Evolutionary conservation across 2,113 vertebrate genomes (phyloP), one percentile per base, ranked within the genome.

Genomic region (Percina caprodes): DNA sequence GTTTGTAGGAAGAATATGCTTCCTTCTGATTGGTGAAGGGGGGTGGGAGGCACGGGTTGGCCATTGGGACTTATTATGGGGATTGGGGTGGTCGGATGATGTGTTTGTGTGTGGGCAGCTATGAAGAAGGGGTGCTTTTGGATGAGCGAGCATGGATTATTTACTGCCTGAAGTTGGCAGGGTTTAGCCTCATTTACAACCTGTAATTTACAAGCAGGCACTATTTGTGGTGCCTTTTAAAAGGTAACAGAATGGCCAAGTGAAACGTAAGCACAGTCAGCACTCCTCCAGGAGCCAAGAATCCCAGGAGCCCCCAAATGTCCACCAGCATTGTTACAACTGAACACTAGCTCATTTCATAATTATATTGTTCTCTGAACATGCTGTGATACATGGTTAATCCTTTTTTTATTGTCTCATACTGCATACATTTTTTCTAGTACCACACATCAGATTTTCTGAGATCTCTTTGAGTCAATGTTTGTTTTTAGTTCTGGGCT

Each of bases 91-190:
- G 86, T 81, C 71, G 66, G 82, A 74, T 80, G 77, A 73, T 88
- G 84, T 86, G 84, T 84, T 85, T 92, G 92, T 83, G 89, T 92
- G 92, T 92, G 92, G 86, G 92, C 85, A 91, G 82, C 72, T 93
- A 95, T 89, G 88, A 86, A 91, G 91, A 90, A 89, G 81, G 80
- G n/a, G 93, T 91, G 92, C 80, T 83, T 92, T 95, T 95, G 92
- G 94, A 93, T 90, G 88, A 94, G 91, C 88, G 86, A 89, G 93
- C 75, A 80, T 65, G 23, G 90, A 93, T 95, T 95, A 96, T 96
- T 96, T 96, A 96, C 93, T 94, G 75, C 83, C 88, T 87, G 89
- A 90, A 86, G 92, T 93, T 95, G 93, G 92, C 92, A 95, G 91
- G 83, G 88, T 91, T 91, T 88, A 91, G 94, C 84, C 92, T 92